Conservation (phyloP, 1,140 invertebrate genomes). For the Heliconius hermathena region DNA sequence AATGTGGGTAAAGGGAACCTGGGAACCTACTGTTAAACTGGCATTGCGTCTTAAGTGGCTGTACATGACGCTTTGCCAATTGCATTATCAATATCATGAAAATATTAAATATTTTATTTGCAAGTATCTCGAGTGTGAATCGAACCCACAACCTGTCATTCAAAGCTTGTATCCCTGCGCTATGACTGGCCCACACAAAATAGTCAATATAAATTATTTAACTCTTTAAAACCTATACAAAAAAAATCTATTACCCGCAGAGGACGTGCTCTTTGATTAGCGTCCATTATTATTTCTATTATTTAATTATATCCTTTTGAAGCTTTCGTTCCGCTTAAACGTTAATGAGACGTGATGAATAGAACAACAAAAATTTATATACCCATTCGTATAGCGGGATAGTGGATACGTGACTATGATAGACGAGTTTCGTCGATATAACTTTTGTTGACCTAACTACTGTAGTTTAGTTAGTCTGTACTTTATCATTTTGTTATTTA, state of each 20-base stretch:
- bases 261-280: constrained; percentile 40
- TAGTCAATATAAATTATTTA: background rate
- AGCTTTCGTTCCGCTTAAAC: constrained; percentile 37
- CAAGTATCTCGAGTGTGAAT: too few relatives aligned
- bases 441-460: background rate
- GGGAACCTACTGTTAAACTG: too few relatives aligned
- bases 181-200: background rate
- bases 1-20: too few relatives aligned
- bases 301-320: constrained; percentile 43
- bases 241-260: constrained; percentile 45
- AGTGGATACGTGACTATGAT: constrained; percentile 2
- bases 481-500: too few relatives aligned
- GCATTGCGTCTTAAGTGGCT: too few relatives aligned
- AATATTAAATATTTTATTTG: too few relatives aligned
- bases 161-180: too few relatives aligned
- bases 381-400: background rate
- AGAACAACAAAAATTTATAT: constrained; percentile 3
- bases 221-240: background rate
- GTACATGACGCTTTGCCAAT: too few relatives aligned
- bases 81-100: too few relatives aligned
- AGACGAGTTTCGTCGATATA: constrained; percentile 1
- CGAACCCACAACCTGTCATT: too few relatives aligned
- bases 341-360: constrained; percentile 36
- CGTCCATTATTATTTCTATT: constrained; percentile 41
- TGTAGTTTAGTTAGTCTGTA: constrained; percentile 1